Evolutionary conservation across 2,797 vertebrate species (phyloP).

Genomic region (Orientallactaga sibirica): DNA sequence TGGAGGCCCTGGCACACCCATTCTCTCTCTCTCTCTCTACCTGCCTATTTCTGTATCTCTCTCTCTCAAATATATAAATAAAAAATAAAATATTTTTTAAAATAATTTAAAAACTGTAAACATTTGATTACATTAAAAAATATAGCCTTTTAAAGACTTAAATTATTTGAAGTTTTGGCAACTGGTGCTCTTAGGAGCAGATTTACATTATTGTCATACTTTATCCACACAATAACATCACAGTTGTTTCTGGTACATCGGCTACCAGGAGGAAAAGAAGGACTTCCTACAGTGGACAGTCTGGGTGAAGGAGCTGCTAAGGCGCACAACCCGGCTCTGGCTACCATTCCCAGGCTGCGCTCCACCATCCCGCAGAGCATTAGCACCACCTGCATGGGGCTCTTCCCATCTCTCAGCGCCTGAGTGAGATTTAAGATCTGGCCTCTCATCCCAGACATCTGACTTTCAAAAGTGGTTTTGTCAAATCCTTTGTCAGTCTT

Average conservation of each 20-base stretch:
- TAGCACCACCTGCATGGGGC: constrained; percentile 96
- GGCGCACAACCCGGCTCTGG: constrained; percentile 94
- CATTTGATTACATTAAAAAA: constrained; percentile 89
- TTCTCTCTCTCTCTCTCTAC: no score
- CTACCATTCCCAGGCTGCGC: constrained; percentile 91
- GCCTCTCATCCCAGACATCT: constrained; percentile 99
- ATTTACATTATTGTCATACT: background rate
- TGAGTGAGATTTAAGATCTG: constrained; percentile 98
- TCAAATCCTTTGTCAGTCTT: constrained; percentile 97
- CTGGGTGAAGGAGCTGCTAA: constrained; percentile 94
- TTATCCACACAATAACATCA: constrained; percentile 75
- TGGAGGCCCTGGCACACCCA: no score
- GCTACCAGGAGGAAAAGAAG: constrained; percentile 98
- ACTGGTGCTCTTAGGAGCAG: constrained; percentile 81
- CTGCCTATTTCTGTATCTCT: no score
- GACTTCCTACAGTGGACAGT: constrained; percentile 97
- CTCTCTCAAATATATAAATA: no score
- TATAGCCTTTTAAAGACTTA: constrained; percentile 82
- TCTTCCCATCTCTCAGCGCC: constrained; percentile 95
- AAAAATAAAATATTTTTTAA: no score
- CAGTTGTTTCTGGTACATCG: background rate
- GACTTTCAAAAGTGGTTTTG: constrained; percentile 96
- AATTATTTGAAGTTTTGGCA: constrained; percentile 85
- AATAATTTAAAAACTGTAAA: constrained; percentile 86
- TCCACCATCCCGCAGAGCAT: constrained; percentile 98